Conservation (phyloP, 2,888 invertebrate species). For the Adelognathus sp. region DNA sequence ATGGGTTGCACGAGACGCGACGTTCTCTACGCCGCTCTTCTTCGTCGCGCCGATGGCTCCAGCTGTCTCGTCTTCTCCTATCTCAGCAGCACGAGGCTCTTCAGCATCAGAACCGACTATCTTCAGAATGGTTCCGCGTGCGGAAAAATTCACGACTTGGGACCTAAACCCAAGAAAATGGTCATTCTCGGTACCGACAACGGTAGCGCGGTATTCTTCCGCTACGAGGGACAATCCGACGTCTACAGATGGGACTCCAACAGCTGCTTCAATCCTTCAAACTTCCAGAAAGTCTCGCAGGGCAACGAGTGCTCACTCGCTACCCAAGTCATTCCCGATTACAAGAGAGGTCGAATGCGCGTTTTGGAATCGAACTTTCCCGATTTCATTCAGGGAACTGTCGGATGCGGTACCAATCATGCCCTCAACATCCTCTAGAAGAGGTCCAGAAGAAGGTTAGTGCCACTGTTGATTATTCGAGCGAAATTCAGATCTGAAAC, state of each 20-base stretch:
- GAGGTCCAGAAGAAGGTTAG: background rate
- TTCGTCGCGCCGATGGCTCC: slow-evolving; percentile 84
- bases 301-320: slow-evolving; percentile 82
- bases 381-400: slow-evolving; percentile 84
- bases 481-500: too few species aligned
- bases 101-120: slow-evolving; percentile 85
- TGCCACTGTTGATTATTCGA: background rate
- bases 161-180: slow-evolving; percentile 83
- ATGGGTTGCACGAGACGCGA: slow-evolving; percentile 83
- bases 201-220: slow-evolving; percentile 84
- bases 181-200: slow-evolving; percentile 86
- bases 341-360: slow-evolving; percentile 83
- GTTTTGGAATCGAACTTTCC: slow-evolving; percentile 86
- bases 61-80: slow-evolving; percentile 86
- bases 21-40: slow-evolving; percentile 86
- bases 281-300: slow-evolving; percentile 83
- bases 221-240: slow-evolving; percentile 84
- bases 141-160: slow-evolving; percentile 83
- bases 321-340: slow-evolving; percentile 84
- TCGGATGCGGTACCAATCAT: slow-evolving; percentile 85
- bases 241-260: slow-evolving; percentile 85
- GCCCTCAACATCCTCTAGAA: slow-evolving; percentile 79
- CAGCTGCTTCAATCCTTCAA: slow-evolving; percentile 79
- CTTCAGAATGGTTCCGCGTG: slow-evolving; percentile 84
- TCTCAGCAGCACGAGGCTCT: slow-evolving; percentile 84